These are phyloP conservation scores for Plodia interpunctella DNA, from an alignment of 1,140 invertebrate genomes.

Conservation along the genomic window DNA sequence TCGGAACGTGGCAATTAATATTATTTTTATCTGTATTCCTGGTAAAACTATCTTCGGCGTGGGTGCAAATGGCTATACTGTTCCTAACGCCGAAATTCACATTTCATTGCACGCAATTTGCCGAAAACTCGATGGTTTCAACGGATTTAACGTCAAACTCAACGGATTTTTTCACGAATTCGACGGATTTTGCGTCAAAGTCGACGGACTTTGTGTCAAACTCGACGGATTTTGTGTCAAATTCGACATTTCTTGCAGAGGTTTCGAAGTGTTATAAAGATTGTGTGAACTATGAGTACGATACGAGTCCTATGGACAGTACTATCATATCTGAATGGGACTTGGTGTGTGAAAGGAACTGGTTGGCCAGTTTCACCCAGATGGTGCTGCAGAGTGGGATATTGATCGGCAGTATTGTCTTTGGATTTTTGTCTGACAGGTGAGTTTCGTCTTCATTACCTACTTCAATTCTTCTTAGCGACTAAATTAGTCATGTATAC, in stretches of 20 bases:
- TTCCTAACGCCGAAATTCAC: constrained; percentile 53
- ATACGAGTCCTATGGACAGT: constrained; percentile 61
- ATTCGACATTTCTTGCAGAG: constrained; percentile 8
- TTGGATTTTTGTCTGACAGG: constrained; percentile 75
- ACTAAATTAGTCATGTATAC: too few species aligned
- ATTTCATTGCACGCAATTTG: constrained; percentile 40
- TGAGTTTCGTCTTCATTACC: constrained; percentile 24
- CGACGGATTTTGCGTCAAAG: too few species aligned
- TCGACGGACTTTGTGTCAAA: constrained; percentile 8
- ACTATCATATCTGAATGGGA: constrained; percentile 77
- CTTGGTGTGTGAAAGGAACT: constrained; percentile 68
- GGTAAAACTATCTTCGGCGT: constrained; percentile 77
- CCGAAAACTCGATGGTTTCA: neutral
- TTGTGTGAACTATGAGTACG: constrained; percentile 57
- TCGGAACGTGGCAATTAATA: constrained; percentile 79
- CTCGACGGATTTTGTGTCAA: neutral
- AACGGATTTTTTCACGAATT: too few species aligned
- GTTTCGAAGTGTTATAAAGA: constrained; percentile 51
- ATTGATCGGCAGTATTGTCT: constrained; percentile 74
- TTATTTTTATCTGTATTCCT: constrained; percentile 71
- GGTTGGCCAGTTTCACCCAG: constrained; percentile 74
- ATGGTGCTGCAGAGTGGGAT: constrained; percentile 74
- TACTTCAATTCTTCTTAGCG: too few species aligned
- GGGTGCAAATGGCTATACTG: constrained; percentile 77
- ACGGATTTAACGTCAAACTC: constrained; percentile 17